Base-by-base conservation (phyloP, 2,113 vertebrate genomes). In the Apistogramma diplotaenia region DNA sequence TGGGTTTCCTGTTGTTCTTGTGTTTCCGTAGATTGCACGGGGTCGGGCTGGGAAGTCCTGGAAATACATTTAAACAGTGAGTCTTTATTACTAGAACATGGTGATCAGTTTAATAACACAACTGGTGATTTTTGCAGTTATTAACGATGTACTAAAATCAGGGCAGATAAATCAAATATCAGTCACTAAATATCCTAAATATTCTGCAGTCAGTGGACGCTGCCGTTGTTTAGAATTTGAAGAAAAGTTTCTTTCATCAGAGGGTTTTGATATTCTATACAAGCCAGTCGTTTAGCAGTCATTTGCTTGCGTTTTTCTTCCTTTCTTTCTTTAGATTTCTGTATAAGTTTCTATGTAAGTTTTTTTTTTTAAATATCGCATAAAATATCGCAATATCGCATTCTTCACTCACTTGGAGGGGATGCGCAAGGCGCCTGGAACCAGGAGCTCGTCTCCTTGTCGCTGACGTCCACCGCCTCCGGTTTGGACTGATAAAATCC, bases 1-100 rank as follows among this genome's bases (percentile, higher is more conserved):
- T 92, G 81, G 96, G 96, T 88, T 96, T 96, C 65, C 96, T 91
- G 93, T 96, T 96, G 90, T 96, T 96, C 89, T 96, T 96, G 93
- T 96, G 96, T 93, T 96, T 96, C 78, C 96, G 93, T 60, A 96
- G 92, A 49, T 94, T 88, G 81, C 94, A 94, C 5, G 89, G 35
- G 7, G 82, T 60, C 49, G 94, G 93, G 77, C 89, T 93, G 54
- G 94, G 85, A 23, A 93, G 90, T 89, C 94, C 93, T 93, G 90
- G 8, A 82, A 82, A 54, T 8, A 79, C 2, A 83, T 71, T 18
- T 5, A 81, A 8, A 86, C 18, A 65, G 37, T 83, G 27, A 59
- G 46, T 31, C 25, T 13, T 31, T 18, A 12, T 43, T 46, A 25
- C 15, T 70, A 10, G 15, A 46, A 51, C 19, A 9, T 43, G 23